Conservation (phyloP, 2,888 invertebrate species). For the Myopa tessellatipennis region DNA sequence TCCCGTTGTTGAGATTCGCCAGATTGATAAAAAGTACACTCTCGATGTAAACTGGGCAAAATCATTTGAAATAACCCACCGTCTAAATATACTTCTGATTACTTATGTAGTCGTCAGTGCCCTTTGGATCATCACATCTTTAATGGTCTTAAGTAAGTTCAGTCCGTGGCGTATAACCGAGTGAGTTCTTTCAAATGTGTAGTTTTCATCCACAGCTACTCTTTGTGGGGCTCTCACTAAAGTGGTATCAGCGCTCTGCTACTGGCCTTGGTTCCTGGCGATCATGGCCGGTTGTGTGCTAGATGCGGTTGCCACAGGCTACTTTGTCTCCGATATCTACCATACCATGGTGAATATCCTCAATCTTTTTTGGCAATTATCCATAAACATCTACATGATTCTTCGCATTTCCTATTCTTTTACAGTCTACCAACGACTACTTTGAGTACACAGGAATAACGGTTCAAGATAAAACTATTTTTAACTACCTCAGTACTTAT, state of each 20-base stretch:
- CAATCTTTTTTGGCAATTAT: neutral
- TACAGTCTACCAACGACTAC: conserved; percentile 41
- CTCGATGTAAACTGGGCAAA: conserved; percentile 55
- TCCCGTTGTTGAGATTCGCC: conserved; percentile 43
- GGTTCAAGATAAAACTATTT: neutral
- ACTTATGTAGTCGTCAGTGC: conserved; percentile 59
- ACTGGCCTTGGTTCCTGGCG: conserved; percentile 68
- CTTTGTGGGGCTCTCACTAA: conserved; percentile 59
- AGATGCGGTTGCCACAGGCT: conserved; percentile 68
- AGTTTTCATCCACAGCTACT: conserved; percentile 50
- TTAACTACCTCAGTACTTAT: conserved; percentile 48
- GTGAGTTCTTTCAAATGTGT: neutral
- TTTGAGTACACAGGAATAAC: conserved; percentile 49
- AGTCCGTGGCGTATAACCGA: neutral
- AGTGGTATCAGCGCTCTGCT: conserved; percentile 54
- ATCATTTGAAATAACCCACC: conserved; percentile 54
- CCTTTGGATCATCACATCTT: conserved; percentile 60
- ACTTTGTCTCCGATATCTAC: conserved; percentile 65
- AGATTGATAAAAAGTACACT: neutral
- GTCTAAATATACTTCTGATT: conserved; percentile 59
- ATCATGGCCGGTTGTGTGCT: conserved; percentile 63
- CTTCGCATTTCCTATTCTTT: neutral
- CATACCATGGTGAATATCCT: conserved; percentile 63
- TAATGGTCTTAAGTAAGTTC: conserved; percentile 58
- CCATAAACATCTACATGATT: neutral